phyloP scores from a whole-genome alignment of 2,113 vertebrate genomes.

The Odontophorus gujanensis region DNA sequence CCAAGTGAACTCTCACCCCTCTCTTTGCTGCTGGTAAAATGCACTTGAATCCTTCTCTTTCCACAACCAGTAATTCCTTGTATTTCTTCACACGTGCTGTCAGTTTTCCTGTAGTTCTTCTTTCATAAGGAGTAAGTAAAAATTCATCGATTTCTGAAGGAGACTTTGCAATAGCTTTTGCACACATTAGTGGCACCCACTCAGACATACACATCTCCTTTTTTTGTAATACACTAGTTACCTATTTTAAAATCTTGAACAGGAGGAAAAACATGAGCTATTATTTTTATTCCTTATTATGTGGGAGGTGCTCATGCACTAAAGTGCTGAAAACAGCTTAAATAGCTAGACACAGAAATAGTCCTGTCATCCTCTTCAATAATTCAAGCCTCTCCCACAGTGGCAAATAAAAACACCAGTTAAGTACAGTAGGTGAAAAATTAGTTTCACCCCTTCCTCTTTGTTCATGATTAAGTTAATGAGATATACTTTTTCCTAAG shows the following conservation, averaged over 20 bases:
- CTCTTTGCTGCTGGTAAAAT: conserved; percentile 18
- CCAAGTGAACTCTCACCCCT: neutral
- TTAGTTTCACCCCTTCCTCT: neutral
- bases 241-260: neutral
- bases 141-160: neutral
- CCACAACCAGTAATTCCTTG: neutral
- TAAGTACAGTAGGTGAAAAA: conserved; percentile 25
- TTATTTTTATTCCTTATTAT: conserved; percentile 21
- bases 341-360: neutral
- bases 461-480: neutral
- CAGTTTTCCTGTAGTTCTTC: neutral
- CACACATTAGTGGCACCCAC: neutral
- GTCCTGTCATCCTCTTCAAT: neutral
- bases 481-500: neutral
- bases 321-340: neutral
- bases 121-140: neutral
- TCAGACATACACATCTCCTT: neutral
- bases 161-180: neutral
- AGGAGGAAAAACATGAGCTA: neutral
- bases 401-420: neutral
- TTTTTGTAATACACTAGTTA: neutral
- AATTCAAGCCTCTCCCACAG: neutral
- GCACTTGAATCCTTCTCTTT: neutral
- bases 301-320: neutral
- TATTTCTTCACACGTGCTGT: neutral